Evolutionary conservation across 2,888 invertebrate species (phyloP).

Genomic region (Agrotis clavis): DNA sequence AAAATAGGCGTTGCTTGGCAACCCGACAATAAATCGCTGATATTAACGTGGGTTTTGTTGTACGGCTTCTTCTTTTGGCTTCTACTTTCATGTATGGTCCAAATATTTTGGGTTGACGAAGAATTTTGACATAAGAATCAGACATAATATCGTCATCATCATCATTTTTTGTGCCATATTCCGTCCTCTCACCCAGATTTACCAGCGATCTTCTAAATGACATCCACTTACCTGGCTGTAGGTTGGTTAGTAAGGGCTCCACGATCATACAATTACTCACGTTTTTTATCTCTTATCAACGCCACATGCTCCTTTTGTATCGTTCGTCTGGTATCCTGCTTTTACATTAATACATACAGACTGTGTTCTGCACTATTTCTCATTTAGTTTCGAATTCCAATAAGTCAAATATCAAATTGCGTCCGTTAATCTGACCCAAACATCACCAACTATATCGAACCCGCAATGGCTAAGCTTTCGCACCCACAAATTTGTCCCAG

Average conservation of each 20-base stretch:
- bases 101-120: too few relatives aligned
- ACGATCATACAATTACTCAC: too few relatives aligned
- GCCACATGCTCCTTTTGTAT: not conserved
- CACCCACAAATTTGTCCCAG: constrained; percentile 1
- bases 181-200: too few relatives aligned
- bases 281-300: too few relatives aligned
- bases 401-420: constrained; percentile 32
- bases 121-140: too few relatives aligned
- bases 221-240: too few relatives aligned
- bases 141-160: too few relatives aligned
- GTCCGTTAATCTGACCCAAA: constrained; percentile 2
- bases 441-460: constrained; percentile 23
- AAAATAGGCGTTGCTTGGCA: constrained; percentile 56
- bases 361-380: not conserved
- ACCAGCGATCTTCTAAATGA: too few relatives aligned
- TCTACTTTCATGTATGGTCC: not conserved
- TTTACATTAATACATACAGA: not conserved
- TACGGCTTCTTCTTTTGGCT: constrained; percentile 10
- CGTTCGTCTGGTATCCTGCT: too few relatives aligned
- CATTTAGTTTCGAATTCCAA: constrained; percentile 19
- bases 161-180: too few relatives aligned
- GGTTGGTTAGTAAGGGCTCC: too few relatives aligned
- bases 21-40: constrained; percentile 50
- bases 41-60: constrained; percentile 35
- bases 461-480: constrained; percentile 11